Conservation (phyloP, 1,140 invertebrate genomes). For the Ericerus pela region DNA sequence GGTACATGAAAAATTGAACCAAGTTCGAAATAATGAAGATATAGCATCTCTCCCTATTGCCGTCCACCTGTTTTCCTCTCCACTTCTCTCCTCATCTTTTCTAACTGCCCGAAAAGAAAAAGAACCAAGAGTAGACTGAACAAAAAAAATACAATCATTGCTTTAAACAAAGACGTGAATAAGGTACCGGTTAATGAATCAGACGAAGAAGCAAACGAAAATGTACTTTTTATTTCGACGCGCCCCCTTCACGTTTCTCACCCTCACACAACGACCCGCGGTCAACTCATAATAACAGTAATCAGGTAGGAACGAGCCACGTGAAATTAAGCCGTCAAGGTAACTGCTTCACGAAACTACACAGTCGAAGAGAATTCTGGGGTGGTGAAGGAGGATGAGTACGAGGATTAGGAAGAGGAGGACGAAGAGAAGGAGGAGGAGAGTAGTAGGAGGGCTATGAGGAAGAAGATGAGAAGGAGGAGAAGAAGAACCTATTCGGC, state of each 20-base stretch:
- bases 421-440: no score
- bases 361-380: no score
- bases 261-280: background rate
- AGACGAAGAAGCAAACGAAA: background rate
- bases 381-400: background rate
- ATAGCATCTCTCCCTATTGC: background rate
- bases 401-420: background rate
- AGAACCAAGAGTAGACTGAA: no score
- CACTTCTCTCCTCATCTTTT: no score
- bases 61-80: slow-evolving; percentile 7
- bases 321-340: slow-evolving; percentile 11
- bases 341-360: background rate
- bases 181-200: background rate
- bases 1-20: no score
- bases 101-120: no score
- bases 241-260: background rate
- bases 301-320: slow-evolving; percentile 11
- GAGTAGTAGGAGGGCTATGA: no score
- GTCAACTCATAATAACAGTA: slow-evolving; percentile 11
- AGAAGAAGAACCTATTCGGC: no score
- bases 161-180: background rate
- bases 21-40: slow-evolving; percentile 12
- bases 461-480: no score
- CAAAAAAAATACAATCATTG: slow-evolving; percentile 7
- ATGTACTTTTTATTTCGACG: slow-evolving; percentile 10